Evolutionary conservation across 2,888 invertebrate species (phyloP).

Genomic region (Toxonevra muliebris): DNA sequence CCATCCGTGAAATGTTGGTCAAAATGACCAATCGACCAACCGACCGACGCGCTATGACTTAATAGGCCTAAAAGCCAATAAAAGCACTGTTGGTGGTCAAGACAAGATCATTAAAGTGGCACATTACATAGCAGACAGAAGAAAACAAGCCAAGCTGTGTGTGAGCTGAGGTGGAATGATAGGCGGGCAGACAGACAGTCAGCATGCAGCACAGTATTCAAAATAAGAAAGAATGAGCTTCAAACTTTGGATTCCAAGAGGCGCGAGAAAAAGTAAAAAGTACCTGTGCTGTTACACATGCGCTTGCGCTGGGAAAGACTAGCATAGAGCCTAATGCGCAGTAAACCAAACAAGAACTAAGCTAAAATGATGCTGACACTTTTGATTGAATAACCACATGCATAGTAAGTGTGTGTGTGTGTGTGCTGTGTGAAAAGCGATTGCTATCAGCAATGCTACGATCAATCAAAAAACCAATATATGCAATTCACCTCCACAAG

Average conservation of each 20-base stretch:
- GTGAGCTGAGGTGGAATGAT: background rate
- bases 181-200: background rate
- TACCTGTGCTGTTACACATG: constrained; percentile 32
- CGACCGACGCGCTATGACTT: constrained; percentile 53
- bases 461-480: constrained; percentile 3
- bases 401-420: constrained; percentile 14
- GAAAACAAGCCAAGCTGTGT: background rate
- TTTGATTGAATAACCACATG: constrained; percentile 59
- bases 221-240: background rate
- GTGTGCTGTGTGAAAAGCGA: constrained; percentile 1
- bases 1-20: constrained; percentile 27
- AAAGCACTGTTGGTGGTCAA: constrained; percentile 62
- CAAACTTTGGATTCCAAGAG: too few species aligned
- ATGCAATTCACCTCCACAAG: too few species aligned
- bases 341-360: constrained; percentile 19
- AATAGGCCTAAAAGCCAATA: constrained; percentile 61
- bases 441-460: constrained; percentile 14
- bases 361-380: constrained; percentile 51
- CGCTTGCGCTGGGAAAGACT: background rate
- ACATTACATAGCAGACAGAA: constrained; percentile 36
- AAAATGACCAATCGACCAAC: constrained; percentile 36
- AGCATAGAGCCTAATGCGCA: background rate
- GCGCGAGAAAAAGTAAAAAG: constrained; percentile 40
- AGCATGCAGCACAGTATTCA: background rate
- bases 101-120: constrained; percentile 63